Conservation (phyloP, 2,888 invertebrate genomes). For the Synergus itoensis region DNA sequence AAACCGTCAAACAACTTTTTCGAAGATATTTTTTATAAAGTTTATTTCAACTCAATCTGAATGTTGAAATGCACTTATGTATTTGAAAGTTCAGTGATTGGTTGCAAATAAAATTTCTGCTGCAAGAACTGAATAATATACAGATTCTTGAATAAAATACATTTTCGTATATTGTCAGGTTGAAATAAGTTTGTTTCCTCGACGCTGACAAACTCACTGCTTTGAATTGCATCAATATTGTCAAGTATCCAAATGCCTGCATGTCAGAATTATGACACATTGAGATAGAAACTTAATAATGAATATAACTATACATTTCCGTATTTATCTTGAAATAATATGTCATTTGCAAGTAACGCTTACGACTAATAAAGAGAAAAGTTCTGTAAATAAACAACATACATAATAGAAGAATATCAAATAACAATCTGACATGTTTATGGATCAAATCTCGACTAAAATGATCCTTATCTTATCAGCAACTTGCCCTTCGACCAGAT, state of each 20-base stretch:
- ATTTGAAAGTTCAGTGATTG: not conserved
- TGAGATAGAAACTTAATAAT: conserved; percentile 12
- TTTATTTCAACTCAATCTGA: not conserved
- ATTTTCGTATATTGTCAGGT: not conserved
- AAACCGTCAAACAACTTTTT: not conserved
- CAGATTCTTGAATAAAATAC: not conserved
- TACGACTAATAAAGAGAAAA: not conserved
- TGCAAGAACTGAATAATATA: not conserved
- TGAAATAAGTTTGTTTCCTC: not conserved
- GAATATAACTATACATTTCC: not conserved
- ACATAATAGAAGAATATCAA: conserved; percentile 1
- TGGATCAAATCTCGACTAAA: conserved; percentile 37
- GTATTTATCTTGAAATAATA: conserved; percentile 24
- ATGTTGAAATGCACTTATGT: not conserved
- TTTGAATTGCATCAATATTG: not conserved
- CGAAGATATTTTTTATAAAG: not conserved
- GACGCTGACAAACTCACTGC: not conserved
- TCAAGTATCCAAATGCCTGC: not conserved
- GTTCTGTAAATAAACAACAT: conserved; percentile 8
- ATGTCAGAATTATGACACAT: not conserved
- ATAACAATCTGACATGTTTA: conserved; percentile 35
- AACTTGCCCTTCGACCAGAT: conserved; percentile 39
- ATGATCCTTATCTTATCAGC: conserved; percentile 32
- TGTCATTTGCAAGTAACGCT: conserved; percentile 4
- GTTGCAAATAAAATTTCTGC: not conserved